phyloP scores from a whole-genome alignment of 2,113 vertebrate species.

The Nerophis lumbriciformis region DNA sequence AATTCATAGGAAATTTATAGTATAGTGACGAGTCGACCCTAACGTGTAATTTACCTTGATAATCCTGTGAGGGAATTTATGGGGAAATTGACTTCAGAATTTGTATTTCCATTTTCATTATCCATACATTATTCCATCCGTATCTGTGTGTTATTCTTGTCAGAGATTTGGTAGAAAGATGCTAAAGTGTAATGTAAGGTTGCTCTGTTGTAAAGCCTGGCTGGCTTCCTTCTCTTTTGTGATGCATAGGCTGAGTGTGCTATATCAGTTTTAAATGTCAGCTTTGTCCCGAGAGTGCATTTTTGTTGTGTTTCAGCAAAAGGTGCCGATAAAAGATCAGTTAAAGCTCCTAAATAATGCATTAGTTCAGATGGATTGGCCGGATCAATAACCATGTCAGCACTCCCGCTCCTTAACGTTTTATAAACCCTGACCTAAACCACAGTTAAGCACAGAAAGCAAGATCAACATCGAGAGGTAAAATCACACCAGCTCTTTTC shows the following conservation, averaged over 20 bases:
- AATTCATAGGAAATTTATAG: too few species aligned
- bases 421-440: slow-evolving; percentile 1
- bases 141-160: too few species aligned
- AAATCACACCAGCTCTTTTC: slow-evolving; percentile 47
- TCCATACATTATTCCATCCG: too few species aligned
- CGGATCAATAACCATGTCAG: slow-evolving; percentile 26
- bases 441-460: slow-evolving; percentile 8
- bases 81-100: too few species aligned
- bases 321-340: slow-evolving; percentile 33
- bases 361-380: slow-evolving; percentile 33
- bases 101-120: too few species aligned
- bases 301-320: slow-evolving; percentile 14
- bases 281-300: slow-evolving; percentile 23
- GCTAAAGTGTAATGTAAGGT: too few species aligned
- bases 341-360: slow-evolving; percentile 47
- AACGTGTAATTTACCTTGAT: too few species aligned
- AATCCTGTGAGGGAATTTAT: too few species aligned
- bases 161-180: too few species aligned
- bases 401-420: slow-evolving; percentile 9
- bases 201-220: too few species aligned
- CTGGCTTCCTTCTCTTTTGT: not conserved
- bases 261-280: slow-evolving; percentile 29
- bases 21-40: too few species aligned
- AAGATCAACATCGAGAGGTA: slow-evolving; percentile 41
- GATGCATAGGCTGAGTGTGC: not conserved